Percentiles rank a stretch among this genome's conserved stretches.
phyloP scores from a whole-genome alignment of 2,888 invertebrate species.

The Heliothis peltigera region DNA sequence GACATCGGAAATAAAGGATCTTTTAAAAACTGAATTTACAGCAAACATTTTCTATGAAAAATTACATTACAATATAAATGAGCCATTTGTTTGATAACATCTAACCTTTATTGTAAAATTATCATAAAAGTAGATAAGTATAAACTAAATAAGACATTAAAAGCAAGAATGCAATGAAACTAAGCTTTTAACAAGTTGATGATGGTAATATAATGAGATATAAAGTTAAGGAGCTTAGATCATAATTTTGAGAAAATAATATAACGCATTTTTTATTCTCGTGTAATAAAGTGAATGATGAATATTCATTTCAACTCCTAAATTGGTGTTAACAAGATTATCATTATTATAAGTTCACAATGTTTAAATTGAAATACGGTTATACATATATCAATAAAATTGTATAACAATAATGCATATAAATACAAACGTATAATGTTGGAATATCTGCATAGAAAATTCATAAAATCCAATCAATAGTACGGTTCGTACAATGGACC shows the following conservation, averaged over 20 bases:
- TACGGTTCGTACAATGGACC: conserved; percentile 7
- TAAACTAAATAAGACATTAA: neutral
- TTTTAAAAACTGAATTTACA: neutral
- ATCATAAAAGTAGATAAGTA: neutral
- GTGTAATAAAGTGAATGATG: neutral
- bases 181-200: conserved; percentile 1
- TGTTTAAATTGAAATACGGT: too few species aligned
- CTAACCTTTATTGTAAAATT: neutral
- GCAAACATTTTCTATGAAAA: neutral
- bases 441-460: neutral
- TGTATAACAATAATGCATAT: too few species aligned
- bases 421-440: too few species aligned
- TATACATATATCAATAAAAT: too few species aligned
- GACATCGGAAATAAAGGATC: neutral
- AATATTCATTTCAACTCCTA: neutral
- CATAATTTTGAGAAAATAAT: neutral
- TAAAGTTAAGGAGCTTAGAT: conserved; percentile 2
- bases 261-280: neutral
- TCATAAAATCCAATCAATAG: neutral
- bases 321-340: too few species aligned
- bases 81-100: neutral
- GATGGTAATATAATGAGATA: neutral
- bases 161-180: neutral
- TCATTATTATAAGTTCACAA: too few species aligned
- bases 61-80: neutral